Base-by-base conservation (phyloP, 92 coral and sea anemone species). In the Actinostola sp. region DNA sequence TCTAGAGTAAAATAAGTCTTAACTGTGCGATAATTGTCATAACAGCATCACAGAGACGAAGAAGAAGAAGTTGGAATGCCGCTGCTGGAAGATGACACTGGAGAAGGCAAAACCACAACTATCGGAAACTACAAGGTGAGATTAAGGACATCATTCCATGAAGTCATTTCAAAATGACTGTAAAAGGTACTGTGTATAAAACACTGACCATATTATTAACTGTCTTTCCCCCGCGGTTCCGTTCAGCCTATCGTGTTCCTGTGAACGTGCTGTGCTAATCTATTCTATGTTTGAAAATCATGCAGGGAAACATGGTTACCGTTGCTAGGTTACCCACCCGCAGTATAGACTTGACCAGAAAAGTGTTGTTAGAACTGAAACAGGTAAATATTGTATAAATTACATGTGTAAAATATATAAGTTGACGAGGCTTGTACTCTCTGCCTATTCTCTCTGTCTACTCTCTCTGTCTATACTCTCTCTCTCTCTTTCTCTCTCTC, bases 271-370 rank as follows among this genome's bases (percentile, higher is more conserved):
- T 31, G 10, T 9, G 31, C 11, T 60, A 43, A 29, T 61, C 50
- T 41, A 23, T 33, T 30, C 17, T 3, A 24, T 27, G 36, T 2
- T 60, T 75, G 50, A 0, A 10, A 49, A 2, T 7, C 14, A 20
- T 70, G 17, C 55, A 93, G 98, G 98, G 98, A 20, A 93, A 88
- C 69, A 67, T 84, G 77, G 98, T 93, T 27, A 92, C 98, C 1
- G 90, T 93, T 29, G 92, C 92, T 48, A 90, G 80, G 71, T 85
- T 93, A 63, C 90, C 97, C 2, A 88, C 86, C 63, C 88, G 93
- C 24, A 85, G 61, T 30, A 78, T 93, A 20, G 97, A 91, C 76
- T 65, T 93, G 63, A 93, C 98, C 23, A 86, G 98, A 60, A 91
- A 82, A 77, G 98, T 93, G 20, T 81, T 93, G 26, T 71, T 91